Percentiles rank a stretch among this genome's conserved stretches.
These are phyloP conservation scores for Tiaroga cobitis DNA, from an alignment of 2,797 vertebrate genomes.

Conservation along the genomic window DNA sequence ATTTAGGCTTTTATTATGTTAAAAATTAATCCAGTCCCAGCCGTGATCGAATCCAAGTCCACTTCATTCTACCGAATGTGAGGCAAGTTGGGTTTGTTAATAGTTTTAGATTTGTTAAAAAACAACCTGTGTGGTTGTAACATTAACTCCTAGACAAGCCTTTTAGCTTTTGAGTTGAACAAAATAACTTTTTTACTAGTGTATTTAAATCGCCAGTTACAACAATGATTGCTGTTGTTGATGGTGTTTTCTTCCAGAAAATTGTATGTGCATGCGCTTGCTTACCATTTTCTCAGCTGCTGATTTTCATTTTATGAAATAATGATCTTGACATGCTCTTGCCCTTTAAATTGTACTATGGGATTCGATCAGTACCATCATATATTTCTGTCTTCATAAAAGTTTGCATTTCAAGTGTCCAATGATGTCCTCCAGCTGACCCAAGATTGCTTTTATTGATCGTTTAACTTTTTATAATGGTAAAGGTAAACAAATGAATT, in stretches of 20 bases:
- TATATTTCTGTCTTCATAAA: background rate
- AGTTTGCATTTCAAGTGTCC: background rate
- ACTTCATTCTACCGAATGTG: background rate
- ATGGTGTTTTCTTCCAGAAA: background rate
- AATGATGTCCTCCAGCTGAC: background rate
- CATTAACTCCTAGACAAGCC: conserved; percentile 51
- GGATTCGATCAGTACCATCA: background rate
- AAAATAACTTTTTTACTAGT: conserved; percentile 1
- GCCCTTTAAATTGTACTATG: background rate
- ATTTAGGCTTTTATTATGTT: background rate
- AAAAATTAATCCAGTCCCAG: conserved; percentile 6
- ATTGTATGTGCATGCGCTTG: background rate
- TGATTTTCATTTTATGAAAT: background rate
- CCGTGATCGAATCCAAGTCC: conserved; percentile 5
- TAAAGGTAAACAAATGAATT: conserved; percentile 24
- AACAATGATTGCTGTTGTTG: background rate
- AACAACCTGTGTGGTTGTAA: conserved; percentile 42
- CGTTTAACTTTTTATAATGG: background rate
- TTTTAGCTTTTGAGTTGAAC: conserved; percentile 22
- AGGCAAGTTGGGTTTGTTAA: background rate
- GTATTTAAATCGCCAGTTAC: background rate
- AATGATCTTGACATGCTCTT: background rate
- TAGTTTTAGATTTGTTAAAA: conserved; percentile 53
- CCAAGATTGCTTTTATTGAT: background rate
- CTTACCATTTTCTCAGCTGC: background rate